A percentile compares a stretch with the other conserved stretches of the same genome.
These are phyloP conservation scores for Athalia circularis DNA, from an alignment of 2,888 invertebrate species.

Conservation along the genomic window DNA sequence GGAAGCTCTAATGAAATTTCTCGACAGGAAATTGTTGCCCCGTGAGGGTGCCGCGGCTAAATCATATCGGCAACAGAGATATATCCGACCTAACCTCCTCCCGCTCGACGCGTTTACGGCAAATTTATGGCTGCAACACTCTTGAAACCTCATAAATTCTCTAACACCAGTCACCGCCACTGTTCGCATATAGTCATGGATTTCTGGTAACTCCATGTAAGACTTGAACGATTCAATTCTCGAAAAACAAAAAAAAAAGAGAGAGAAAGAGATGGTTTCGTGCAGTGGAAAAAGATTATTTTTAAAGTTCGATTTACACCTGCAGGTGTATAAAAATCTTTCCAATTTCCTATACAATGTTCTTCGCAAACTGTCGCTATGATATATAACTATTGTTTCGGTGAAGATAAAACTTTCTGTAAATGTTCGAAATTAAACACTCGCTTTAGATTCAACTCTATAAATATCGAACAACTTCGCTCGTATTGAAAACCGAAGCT, in stretches of 20 bases:
- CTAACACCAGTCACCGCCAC: slow-evolving; percentile 11
- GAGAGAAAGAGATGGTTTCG: no score
- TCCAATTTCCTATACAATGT: no score
- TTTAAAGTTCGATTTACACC: not conserved
- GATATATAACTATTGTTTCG: no score
- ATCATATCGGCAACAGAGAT: slow-evolving; percentile 47
- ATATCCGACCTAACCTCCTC: slow-evolving; percentile 21
- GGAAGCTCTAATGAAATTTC: slow-evolving; percentile 53
- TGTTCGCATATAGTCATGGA: slow-evolving; percentile 11
- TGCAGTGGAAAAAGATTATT: no score
- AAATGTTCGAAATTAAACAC: slow-evolving; percentile 9
- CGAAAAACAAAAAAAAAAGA: no score
- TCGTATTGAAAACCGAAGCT: not conserved
- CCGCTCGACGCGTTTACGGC: slow-evolving; percentile 35
- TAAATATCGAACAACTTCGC: slow-evolving; percentile 5
- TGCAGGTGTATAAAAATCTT: no score
- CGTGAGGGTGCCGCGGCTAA: slow-evolving; percentile 47
- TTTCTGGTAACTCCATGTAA: not conserved
- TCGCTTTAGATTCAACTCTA: not conserved
- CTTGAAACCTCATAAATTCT: slow-evolving; percentile 43
- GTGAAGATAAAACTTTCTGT: not conserved
- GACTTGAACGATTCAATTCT: not conserved
- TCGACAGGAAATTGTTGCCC: slow-evolving; percentile 53
- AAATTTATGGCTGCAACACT: slow-evolving; percentile 40
- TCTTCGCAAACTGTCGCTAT: no score